Evolutionary conservation across 2,797 vertebrate species (phyloP).

Genomic region (Macroramphosus scolopax): DNA sequence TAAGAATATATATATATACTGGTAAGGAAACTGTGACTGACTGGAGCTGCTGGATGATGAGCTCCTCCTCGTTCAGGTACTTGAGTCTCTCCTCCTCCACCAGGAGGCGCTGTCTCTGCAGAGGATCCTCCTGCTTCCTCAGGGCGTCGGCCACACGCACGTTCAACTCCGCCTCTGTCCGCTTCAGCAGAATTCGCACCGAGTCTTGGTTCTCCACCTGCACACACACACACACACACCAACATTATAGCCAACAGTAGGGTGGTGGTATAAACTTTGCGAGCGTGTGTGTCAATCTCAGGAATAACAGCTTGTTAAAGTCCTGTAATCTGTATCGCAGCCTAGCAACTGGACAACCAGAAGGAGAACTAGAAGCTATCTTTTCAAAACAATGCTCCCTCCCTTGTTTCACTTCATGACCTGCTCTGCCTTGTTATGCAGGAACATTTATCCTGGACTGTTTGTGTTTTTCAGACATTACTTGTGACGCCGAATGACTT

Average conservation of each 20-base stretch:
- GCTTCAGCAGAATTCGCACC: conserved; percentile 87
- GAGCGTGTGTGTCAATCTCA: conserved; percentile 9
- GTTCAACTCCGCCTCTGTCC: conserved; percentile 91
- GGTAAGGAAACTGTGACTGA: conserved; percentile 66
- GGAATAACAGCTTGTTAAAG: conserved; percentile 15
- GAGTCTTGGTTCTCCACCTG: conserved; percentile 95
- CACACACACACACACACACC: conserved; percentile 15
- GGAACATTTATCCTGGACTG: conserved; percentile 22
- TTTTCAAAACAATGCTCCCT: no score
- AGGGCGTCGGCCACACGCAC: conserved; percentile 89
- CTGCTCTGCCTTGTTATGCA: conserved; percentile 20
- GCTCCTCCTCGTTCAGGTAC: conserved; percentile 97
- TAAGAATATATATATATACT: no score
- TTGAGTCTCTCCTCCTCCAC: conserved; percentile 98
- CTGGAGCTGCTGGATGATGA: conserved; percentile 98
- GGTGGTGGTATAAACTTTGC: conserved; percentile 3
- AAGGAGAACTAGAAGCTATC: not conserved
- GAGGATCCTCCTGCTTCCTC: conserved; percentile 94
- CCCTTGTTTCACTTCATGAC: conserved; percentile 11
- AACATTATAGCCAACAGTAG: not conserved
- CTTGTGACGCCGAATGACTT: no score
- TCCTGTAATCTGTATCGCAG: conserved; percentile 6
- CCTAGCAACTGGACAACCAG: not conserved
- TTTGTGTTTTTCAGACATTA: not conserved
- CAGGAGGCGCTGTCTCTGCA: conserved; percentile 95